Conservation (phyloP, 1,140 invertebrate genomes). For the Conopomorpha cramerella region DNA sequence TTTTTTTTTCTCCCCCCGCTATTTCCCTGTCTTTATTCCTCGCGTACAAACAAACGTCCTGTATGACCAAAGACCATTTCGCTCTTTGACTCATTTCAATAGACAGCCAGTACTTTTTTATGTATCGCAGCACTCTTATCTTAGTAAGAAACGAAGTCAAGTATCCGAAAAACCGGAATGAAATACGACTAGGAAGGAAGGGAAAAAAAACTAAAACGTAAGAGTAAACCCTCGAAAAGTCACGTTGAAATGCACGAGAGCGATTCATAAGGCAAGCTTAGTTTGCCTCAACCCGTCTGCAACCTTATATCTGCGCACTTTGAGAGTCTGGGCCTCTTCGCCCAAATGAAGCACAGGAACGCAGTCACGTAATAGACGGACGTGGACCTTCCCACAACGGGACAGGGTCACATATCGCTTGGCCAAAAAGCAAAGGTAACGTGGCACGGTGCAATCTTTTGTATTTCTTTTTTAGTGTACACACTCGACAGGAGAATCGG, state of each 20-base stretch:
- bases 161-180: too few relatives aligned
- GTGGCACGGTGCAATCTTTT: background rate
- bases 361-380: constrained; percentile 19
- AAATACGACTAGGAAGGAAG: too few relatives aligned
- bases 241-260: constrained; percentile 23
- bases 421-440: background rate
- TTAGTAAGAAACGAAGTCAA: too few relatives aligned
- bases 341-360: constrained; percentile 25
- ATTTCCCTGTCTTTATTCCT: too few relatives aligned
- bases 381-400: background rate
- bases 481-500: background rate
- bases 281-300: constrained; percentile 44
- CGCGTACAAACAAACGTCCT: too few relatives aligned
- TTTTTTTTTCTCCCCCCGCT: too few relatives aligned
- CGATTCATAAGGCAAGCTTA: constrained; percentile 41
- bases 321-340: constrained; percentile 15
- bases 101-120: too few relatives aligned
- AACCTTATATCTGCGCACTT: constrained; percentile 36
- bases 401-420: background rate
- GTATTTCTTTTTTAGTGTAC: background rate
- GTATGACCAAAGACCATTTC: too few relatives aligned
- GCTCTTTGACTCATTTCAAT: too few relatives aligned
- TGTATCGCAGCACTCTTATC: too few relatives aligned
- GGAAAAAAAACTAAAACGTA: too few relatives aligned
- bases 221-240: constrained; percentile 12